Evolutionary conservation across 2,797 vertebrate species (phyloP).

Genomic region (Anolis apletophallus): DNA sequence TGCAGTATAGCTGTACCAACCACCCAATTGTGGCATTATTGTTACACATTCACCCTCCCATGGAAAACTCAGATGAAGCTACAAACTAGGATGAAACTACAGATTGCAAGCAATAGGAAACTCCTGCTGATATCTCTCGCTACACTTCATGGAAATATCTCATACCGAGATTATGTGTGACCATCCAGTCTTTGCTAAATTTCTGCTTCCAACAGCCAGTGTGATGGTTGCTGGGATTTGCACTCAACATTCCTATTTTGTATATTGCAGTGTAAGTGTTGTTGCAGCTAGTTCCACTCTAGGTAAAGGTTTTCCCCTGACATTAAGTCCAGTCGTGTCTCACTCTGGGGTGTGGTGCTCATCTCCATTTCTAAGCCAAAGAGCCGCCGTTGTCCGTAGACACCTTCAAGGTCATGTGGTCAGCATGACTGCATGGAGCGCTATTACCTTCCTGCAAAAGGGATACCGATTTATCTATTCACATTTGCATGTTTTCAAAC

Average conservation of each 20-base stretch:
- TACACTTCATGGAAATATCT: not conserved
- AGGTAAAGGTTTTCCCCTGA: too few species aligned
- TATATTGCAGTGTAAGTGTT: not conserved
- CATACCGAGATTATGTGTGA: not conserved
- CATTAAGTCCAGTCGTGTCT: too few species aligned
- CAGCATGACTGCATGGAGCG: too few species aligned
- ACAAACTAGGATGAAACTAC: not conserved
- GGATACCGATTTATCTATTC: too few species aligned
- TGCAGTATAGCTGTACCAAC: too few species aligned
- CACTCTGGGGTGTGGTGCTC: too few species aligned
- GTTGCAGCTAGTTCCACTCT: not conserved
- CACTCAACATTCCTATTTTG: not conserved
- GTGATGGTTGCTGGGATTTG: not conserved
- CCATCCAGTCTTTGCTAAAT: not conserved
- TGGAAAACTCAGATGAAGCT: not conserved
- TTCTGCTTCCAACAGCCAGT: not conserved
- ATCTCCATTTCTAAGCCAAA: too few species aligned
- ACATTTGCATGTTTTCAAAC: too few species aligned
- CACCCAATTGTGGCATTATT: not conserved
- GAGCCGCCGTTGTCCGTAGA: too few species aligned
- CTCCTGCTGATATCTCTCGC: not conserved
- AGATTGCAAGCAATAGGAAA: not conserved
- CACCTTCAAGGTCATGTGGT: too few species aligned
- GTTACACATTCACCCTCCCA: not conserved
- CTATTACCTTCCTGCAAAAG: too few species aligned